phyloP scores from a whole-genome alignment of 2,888 invertebrate species.

The Entomobrya multifasciata region DNA sequence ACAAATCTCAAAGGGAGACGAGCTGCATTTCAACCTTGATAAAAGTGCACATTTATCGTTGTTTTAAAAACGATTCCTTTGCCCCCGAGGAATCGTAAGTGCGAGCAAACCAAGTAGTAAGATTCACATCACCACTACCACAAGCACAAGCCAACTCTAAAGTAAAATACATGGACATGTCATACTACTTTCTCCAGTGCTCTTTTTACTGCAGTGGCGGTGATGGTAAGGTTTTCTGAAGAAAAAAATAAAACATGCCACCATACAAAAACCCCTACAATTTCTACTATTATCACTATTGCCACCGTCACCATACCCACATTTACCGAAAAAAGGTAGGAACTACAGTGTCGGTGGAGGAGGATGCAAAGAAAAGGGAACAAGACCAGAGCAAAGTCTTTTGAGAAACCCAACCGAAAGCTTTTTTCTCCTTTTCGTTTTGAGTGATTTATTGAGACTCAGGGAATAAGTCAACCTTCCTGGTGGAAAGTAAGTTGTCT shows the following conservation, averaged over 20 bases:
- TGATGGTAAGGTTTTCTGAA: background rate
- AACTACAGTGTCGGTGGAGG: background rate
- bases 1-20: constrained; percentile 65
- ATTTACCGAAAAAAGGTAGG: background rate
- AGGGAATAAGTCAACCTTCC: constrained; percentile 74
- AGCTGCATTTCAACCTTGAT: constrained; percentile 73
- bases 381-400: constrained; percentile 39
- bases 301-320: background rate
- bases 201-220: constrained; percentile 3
- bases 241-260: no score
- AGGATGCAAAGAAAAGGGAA: constrained; percentile 40
- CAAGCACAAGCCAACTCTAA: no score
- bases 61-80: constrained; percentile 73
- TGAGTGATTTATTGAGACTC: constrained; percentile 74
- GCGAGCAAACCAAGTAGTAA: constrained; percentile 38
- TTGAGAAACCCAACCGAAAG: constrained; percentile 68
- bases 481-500: constrained; percentile 74
- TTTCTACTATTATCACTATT: background rate
- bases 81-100: constrained; percentile 68
- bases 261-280: constrained; percentile 5
- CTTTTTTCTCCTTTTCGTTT: constrained; percentile 44
- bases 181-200: background rate
- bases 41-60: constrained; percentile 75
- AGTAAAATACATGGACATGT: no score
- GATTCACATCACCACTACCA: constrained; percentile 10